Base-by-base conservation (phyloP, 2,888 invertebrate species). In the Perizoma affinitatum region DNA sequence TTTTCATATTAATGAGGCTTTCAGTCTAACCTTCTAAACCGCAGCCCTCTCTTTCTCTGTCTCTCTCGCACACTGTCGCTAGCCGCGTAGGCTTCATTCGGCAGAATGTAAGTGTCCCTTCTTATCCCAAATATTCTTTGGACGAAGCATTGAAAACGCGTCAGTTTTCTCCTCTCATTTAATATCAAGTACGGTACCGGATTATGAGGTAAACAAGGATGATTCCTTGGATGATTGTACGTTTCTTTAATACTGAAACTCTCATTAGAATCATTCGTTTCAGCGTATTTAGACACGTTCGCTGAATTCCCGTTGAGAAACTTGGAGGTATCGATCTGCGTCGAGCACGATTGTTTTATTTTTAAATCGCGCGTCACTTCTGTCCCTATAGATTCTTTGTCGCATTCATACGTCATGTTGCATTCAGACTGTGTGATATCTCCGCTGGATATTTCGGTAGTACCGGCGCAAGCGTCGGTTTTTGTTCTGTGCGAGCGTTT, bases 101-200 rank as follows among this genome's bases (percentile, higher is more conserved):
- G 71, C 3, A 76, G n/a, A 50, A 54, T 38, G 3, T 61, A 50
- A 34, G 72, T 71, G 5, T 87, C 86, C 0, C 70, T 68, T 44
- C 75, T 74, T 3, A 88, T 72, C 0, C 90, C 91, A 34, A 90
- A 79, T 1, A 90, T 67, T 34, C 90, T 74, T 40, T 88, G 84
- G 0, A 91, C 69, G 49, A 91, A 90, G 5, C 74, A 74, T 63
- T 90, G 90, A 35, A 91, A 90, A 1, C 87, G 75, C 0, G 88
- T 87, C 4, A 79, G 68, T 53, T 78, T 86, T 0, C 80, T 70
- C 36, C 69, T 81, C 36, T 83, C 82, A 35, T 79, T 78, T 5
- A 75, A 40, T 33, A 79, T 58, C 5, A 81, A 56, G 57, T 78
- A 83, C 0, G 82, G 84, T 0, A 78, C 44, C 0, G 43, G 11